Percentiles rank a stretch among this genome's conserved stretches.
Evolutionary conservation across 2,113 vertebrate species (phyloP).

Genomic region (Erpornis zantholeuca): DNA sequence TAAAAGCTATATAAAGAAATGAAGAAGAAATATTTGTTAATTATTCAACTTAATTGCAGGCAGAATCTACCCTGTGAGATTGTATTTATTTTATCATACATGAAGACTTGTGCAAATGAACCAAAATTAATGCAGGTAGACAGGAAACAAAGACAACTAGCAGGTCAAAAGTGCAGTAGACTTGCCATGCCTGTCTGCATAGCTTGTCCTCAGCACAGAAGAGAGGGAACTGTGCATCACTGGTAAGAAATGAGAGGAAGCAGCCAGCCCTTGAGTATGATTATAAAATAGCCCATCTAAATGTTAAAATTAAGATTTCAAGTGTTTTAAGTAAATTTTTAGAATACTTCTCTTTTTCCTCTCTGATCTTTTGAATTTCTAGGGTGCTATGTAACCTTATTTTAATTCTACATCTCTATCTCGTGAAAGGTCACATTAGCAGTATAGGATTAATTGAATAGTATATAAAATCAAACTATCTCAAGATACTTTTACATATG

Average conservation of each 20-base stretch:
- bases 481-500: neutral
- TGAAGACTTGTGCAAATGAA: conserved; percentile 2
- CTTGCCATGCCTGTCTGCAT: conserved; percentile 21
- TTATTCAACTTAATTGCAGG: neutral
- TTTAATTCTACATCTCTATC: neutral
- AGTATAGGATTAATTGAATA: neutral
- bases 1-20: neutral
- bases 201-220: conserved; percentile 15
- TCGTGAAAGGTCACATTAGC: neutral
- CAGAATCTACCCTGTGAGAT: neutral
- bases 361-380: neutral
- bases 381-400: neutral
- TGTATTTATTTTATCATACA: neutral
- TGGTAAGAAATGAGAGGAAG: neutral
- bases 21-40: neutral
- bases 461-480: neutral
- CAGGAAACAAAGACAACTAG: conserved; percentile 24
- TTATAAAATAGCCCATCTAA: neutral
- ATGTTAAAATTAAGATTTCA: neutral
- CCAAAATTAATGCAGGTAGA: conserved; percentile 51
- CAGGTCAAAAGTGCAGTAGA: conserved; percentile 59
- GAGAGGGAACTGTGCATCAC: neutral
- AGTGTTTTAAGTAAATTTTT: neutral
- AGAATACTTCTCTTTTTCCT: neutral
- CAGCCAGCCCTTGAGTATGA: neutral